Evolutionary conservation across 1,140 invertebrate genomes (phyloP), one percentile per base, ranked within the genome.

Genomic region (Eriocheir sinensis): DNA sequence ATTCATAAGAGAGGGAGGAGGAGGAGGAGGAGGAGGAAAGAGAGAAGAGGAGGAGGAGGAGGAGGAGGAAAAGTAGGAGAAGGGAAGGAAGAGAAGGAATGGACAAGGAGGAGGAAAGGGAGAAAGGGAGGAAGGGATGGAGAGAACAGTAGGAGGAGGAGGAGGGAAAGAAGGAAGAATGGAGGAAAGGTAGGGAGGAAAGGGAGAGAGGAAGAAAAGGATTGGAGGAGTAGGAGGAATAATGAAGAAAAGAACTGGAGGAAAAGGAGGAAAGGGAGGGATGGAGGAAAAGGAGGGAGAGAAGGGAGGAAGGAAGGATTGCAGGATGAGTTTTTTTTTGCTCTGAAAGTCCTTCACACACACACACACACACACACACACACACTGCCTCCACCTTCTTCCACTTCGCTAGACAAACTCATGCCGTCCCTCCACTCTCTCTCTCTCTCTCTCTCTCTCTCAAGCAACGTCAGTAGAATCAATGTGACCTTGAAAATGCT

Each of bases 361-460:
- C 32, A 34, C 32, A 85, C 81, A 85, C 32, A 34, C 81, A 2
- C 81, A 53, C 48, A 53, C 48, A 38, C 32, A 15, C 81, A 85
- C 32, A 32, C 81, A 15, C 17, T 85, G 21, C 17, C 38, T 85
- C 81, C 32, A 17, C 38, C 17, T 85, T 85, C 81, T 30, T 38
- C 32, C 32, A 85, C 81, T 34, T 34, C 32, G 15, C n/a, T 12
- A 36, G 38, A 30, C 30, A 34, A 30, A 85, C 12, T 85, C 81
- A 15, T 30, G 21, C 81, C 17, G 15, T 15, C 81, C 15, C 81
- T 83, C 81, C 81, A n/a, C 81, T 85, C 81, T 85, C 81, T 85
- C 81, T 85, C 81, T 85, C 81, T 85, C 81, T 85, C 81, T 85
- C 81, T 85, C 81, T 85, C 81, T 85, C 81, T 85, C 81, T 83